Evolutionary conservation across 2,888 invertebrate species (phyloP), one percentile per base, ranked within the genome.

Genomic region (Melanargia galathea): DNA sequence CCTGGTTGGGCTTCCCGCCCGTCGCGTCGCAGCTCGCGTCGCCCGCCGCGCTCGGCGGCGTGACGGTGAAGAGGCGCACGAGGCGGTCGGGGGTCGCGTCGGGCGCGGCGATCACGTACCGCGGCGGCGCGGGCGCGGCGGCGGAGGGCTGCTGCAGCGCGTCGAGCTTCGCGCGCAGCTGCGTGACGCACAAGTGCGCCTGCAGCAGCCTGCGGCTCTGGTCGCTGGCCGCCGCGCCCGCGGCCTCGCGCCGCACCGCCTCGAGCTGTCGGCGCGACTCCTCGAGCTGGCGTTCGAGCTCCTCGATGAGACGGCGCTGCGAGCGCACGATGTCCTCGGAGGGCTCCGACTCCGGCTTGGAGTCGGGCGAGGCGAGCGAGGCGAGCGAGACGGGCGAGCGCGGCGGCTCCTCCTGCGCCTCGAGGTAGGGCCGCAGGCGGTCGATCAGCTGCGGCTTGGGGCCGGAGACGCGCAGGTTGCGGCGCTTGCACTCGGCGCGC

Each of bases 391-490:
- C 84, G 43, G 92, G 90, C 46, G 92, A 88, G 30, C 84, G 78
- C 30, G 90, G 92, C 63, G 90, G 80, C 49, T 91, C 86, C 56
- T 92, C 92, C 20, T 86, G 88, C 71, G 92, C 85, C 5, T 92
- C 84, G 57, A 93, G 77, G 81, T 94, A 96, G 0, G 96, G 96
- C 70, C 96, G 96, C 62, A 99, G 90, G 46, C 99, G 93, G 81
- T 99, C 98, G 63, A 99, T 96, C 46, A 99, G 90, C 80, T 98
- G 97, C 8, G 98, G 97, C 81, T 99, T 99, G 0, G 98, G 96
- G 0, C 99, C 99, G 11, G 98, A 98, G 0, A 99, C 99, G 5
- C 98, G 97, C 65, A 99, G 91, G 84, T 96, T 98, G 55, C 99
- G 94, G 63, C 97, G 95, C 85, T 98, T 99, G 74, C 98, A 93